Evolutionary conservation across 2,113 vertebrate genomes (phyloP).

Genomic region (Nanorana parkeri): DNA sequence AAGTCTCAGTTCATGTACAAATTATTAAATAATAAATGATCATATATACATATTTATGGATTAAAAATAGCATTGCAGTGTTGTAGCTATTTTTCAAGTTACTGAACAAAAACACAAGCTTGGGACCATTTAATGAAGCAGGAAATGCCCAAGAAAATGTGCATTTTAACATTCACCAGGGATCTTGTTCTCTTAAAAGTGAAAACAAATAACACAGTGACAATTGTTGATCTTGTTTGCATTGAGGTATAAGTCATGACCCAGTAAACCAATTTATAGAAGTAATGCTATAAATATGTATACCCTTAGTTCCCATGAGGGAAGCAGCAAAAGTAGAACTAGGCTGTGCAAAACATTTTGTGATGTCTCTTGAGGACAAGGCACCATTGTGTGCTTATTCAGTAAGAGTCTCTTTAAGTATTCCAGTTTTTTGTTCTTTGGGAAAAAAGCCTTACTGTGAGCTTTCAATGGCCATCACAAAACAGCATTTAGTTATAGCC

Average conservation of each 20-base stretch:
- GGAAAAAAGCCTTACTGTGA: slow-evolving; percentile 40
- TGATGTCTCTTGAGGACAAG: slow-evolving; percentile 43
- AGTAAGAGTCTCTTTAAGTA: slow-evolving; percentile 33
- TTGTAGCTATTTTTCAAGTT: not conserved
- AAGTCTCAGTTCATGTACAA: not conserved
- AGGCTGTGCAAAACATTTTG: slow-evolving; percentile 44
- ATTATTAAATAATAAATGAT: not conserved
- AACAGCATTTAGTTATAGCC: slow-evolving; percentile 21
- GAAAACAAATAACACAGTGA: not conserved
- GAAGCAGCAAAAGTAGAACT: slow-evolving; percentile 28
- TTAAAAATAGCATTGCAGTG: not conserved
- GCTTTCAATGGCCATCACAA: slow-evolving; percentile 17
- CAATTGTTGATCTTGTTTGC: slow-evolving; percentile 46
- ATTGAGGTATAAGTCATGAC: slow-evolving; percentile 34
- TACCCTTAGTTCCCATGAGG: slow-evolving; percentile 34
- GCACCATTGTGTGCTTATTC: slow-evolving; percentile 39
- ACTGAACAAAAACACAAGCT: not conserved
- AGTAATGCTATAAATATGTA: slow-evolving; percentile 52
- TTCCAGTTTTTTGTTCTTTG: slow-evolving; percentile 41
- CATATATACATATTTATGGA: not conserved
- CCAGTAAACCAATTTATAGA: slow-evolving; percentile 49
- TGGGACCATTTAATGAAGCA: not conserved
- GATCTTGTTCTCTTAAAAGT: slow-evolving; percentile 36
- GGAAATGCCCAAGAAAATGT: slow-evolving; percentile 20
- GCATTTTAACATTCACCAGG: slow-evolving; percentile 17